Evolutionary conservation across 92 coral and sea anemone species (phyloP).

Genomic region (Zoanthus sansibaricus): DNA sequence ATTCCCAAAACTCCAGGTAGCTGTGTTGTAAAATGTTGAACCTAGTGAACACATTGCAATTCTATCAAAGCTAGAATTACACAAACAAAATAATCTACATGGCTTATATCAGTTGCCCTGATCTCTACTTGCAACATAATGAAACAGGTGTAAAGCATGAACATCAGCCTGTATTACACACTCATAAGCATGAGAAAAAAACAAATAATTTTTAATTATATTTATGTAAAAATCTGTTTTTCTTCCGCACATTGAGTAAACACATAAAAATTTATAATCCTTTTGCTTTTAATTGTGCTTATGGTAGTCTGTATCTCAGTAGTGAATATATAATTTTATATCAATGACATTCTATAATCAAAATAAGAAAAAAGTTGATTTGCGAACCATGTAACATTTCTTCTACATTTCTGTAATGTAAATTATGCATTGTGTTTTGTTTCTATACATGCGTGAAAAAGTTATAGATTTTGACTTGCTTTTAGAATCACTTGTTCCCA

Average conservation of each 20-base stretch:
- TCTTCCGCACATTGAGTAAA: no score
- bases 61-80: not conserved
- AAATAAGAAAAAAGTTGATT: no score
- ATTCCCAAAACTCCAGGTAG: not conserved
- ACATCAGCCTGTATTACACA: not conserved
- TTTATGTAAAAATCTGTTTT: no score
- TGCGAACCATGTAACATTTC: no score
- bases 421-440: no score
- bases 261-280: not conserved
- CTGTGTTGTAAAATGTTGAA: not conserved
- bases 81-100: no score
- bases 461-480: not conserved
- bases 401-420: no score
- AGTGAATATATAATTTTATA: not conserved
- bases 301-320: not conserved
- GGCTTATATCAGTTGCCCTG: not conserved
- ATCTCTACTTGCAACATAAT: not conserved
- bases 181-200: not conserved
- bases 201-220: no score
- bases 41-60: not conserved
- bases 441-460: no score
- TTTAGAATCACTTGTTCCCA: slow-evolving; percentile 2
- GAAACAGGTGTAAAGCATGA: not conserved
- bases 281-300: not conserved
- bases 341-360: no score